Percentiles rank a stretch among this genome's conserved stretches.
phyloP scores from a whole-genome alignment of 2,113 vertebrate genomes.

The Brachyhypopomus occidentalis region DNA sequence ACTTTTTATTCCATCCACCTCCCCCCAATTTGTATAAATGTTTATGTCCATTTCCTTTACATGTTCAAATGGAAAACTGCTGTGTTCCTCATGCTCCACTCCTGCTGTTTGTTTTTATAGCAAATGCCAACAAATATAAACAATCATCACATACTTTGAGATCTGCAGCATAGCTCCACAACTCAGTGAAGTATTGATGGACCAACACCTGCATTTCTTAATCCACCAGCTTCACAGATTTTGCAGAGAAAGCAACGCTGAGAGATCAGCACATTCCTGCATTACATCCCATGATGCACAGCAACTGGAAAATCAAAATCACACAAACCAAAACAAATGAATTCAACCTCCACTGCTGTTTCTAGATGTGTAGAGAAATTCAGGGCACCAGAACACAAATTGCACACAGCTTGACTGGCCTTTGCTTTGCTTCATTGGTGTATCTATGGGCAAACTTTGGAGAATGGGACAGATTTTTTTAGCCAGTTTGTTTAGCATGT shows the following conservation, averaged over 20 bases:
- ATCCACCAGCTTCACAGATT: not conserved
- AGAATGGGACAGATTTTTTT: not conserved
- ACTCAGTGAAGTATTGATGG: not conserved
- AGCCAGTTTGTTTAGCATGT: not conserved
- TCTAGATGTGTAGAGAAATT: not conserved
- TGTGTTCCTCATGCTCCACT: constrained; percentile 20
- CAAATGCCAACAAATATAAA: constrained; percentile 31
- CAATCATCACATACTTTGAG: not conserved
- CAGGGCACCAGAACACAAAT: not conserved
- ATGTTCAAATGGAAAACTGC: constrained; percentile 6
- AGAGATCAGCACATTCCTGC: constrained; percentile 66
- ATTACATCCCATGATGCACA: constrained; percentile 59
- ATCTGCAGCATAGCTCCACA: not conserved
- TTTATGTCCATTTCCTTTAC: constrained; percentile 5
- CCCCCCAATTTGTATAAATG: not conserved
- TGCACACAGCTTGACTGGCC: not conserved
- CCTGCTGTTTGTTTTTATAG: constrained; percentile 15
- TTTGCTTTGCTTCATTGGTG: not conserved
- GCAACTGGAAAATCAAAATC: constrained; percentile 49
- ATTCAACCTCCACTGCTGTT: constrained; percentile 2
- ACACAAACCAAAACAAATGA: constrained; percentile 37
- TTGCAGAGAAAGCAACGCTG: constrained; percentile 25
- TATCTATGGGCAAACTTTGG: not conserved
- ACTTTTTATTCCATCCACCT: not conserved
- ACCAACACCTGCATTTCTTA: not conserved